Percentiles rank a stretch among this genome's conserved stretches.
These are phyloP conservation scores for Ophiothrix spiculata DNA, from an alignment of 35 echinoderm and acorn worm genomes.

Conservation along the genomic window DNA sequence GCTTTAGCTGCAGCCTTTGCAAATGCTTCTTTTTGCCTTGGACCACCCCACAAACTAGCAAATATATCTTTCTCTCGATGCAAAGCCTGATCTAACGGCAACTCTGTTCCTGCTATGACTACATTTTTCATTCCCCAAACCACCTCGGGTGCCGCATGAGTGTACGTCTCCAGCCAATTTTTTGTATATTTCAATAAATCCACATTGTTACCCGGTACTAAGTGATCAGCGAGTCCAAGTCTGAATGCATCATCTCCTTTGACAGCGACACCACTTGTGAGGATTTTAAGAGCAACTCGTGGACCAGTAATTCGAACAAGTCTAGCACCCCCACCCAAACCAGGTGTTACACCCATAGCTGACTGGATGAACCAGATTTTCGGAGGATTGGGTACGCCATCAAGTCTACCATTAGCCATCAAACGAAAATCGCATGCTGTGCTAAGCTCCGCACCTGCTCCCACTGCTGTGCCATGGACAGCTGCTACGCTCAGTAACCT, in stretches of 20 bases:
- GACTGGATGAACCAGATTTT: slow-evolving; percentile 76
- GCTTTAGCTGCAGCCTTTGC: slow-evolving; percentile 18
- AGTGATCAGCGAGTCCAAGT: slow-evolving; percentile 53
- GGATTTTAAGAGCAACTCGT: slow-evolving; percentile 63
- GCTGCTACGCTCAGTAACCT: slow-evolving; percentile 74
- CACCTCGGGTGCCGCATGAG: slow-evolving; percentile 33
- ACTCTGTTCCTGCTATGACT: slow-evolving; percentile 59
- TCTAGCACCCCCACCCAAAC: slow-evolving; percentile 82
- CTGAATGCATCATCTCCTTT: slow-evolving; percentile 31
- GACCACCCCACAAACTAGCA: slow-evolving; percentile 57
- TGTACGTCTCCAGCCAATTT: slow-evolving; percentile 73
- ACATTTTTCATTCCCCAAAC: slow-evolving; percentile 74
- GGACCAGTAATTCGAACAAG: slow-evolving; percentile 75
- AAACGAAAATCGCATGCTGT: slow-evolving; percentile 92
- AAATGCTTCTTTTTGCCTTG: slow-evolving; percentile 25
- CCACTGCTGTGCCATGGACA: slow-evolving; percentile 61
- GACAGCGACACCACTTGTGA: slow-evolving; percentile 37
- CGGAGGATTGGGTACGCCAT: slow-evolving; percentile 12
- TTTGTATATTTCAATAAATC: slow-evolving; percentile 33
- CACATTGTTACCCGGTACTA: slow-evolving; percentile 20
- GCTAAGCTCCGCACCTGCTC: slow-evolving; percentile 75
- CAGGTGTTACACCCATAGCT: slow-evolving; percentile 71
- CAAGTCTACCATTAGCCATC: slow-evolving; percentile 21
- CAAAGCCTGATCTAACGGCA: slow-evolving; percentile 75
- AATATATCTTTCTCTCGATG: slow-evolving; percentile 80